Evolutionary conservation across 2,888 invertebrate species (phyloP), one percentile per base, ranked within the genome.

Genomic region (Lepidochitona cinerea): DNA sequence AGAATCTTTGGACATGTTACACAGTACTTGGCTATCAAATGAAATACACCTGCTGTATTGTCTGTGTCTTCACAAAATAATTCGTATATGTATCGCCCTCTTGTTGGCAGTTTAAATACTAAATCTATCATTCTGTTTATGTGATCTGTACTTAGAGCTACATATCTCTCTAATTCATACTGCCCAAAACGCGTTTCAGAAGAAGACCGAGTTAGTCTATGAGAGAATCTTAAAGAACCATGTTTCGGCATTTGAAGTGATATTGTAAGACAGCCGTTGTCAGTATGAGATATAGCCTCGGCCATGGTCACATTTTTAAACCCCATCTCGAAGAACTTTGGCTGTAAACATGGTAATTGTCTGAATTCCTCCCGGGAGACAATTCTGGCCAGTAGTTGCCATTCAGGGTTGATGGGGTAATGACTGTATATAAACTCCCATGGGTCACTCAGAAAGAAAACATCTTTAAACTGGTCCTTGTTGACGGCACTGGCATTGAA

Each of bases 11-110:
- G 33, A 41, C 68, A 68, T 23, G 66, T 29, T 9, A 81, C 67
- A 12, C 80, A 59, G 68, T 82, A 82, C 71, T 80, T 81, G 70
- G 81, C 82, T n/a, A 82, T 79, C 33, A 82, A 80, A n/a, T 70
- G 59, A 12, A 81, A 32, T 23, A 71, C 72, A 3, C 76, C 79
- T 33, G 7, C 29, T 3, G 67, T 66, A 9, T 35, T 9, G 18
- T 66, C 72, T n/a, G 65, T 54, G n/a, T 73, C 68, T 26, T 74
- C 73, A 12, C 73, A 79, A 68, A 79, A 82, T 37, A 82, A 35
- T 36, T 79, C 72, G 26, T 76, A 71, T 3, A 79, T 82, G 71
- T 78, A 82, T 68, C 78, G 12, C 18, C 68, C 75, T n/a, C 78
- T 81, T 52, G 67, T 26, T 0, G 80, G 80, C 0, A 82, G 74